Base-by-base conservation (phyloP, 2,113 vertebrate genomes). In the Regulus satrapa region DNA sequence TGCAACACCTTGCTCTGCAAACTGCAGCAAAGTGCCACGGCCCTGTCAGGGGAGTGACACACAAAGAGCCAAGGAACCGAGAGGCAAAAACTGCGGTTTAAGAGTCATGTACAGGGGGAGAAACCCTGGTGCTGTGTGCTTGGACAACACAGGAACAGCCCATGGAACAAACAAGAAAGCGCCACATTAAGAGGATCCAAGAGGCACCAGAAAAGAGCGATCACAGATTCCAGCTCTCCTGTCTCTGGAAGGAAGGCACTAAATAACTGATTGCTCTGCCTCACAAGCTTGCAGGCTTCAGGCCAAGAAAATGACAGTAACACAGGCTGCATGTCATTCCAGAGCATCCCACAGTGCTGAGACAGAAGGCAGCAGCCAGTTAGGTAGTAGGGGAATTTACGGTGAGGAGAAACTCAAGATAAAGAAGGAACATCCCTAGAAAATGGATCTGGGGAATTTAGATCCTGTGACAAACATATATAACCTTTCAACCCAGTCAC, bases 361-460 rank as follows among this genome's bases (percentile, higher is more conserved):
- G 84, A 95, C 63, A 92, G 71, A 95, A 91, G 91, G 83, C 91
- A 92, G 86, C 72, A 92, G 67, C 43, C 59, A 40, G 54, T 81
- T 8, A 58, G 67, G 58, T 62, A 89, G 74, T 7, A 73, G 20
- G 48, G 92, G 59, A 89, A 93, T 94, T 92, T 46, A 94, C 55
- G 55, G 59, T 67, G 34, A 80, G 78, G 14, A 85, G 78, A 88
- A 96, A 74, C 51, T 41, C 48, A 82, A 91, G 94, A 95, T 92
- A 93, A 94, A 93, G 58, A 21, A 73, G 49, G 34, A 83, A 59
- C 73, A 66, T 55, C 51, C 71, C 49, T 55, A 59, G 38, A 69
- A 91, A 94, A 95, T 48, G 11, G 43, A 89, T 71, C 59, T 72
- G 46, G 55, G 78, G 51, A 88, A 85, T 67, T 92, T 20, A 95